Percentiles rank a stretch among this genome's conserved stretches.
Evolutionary conservation across 2,113 vertebrate species (phyloP).

Genomic region (Prietella phreatophila): DNA sequence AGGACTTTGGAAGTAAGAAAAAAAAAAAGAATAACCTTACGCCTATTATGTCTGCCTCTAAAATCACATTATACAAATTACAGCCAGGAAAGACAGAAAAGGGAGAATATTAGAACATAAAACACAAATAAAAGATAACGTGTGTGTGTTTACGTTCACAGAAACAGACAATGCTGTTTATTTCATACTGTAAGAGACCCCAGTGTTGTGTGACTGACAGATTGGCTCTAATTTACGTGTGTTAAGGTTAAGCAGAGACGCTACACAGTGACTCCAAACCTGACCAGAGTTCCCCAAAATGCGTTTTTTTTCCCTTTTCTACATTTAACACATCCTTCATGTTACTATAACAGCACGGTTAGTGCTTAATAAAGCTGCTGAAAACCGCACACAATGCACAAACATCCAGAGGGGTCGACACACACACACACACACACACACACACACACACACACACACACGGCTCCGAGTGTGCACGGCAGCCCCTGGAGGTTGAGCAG

Average conservation of each 20-base stretch:
- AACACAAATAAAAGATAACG: conserved; percentile 2
- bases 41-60: neutral
- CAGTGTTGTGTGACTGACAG: conserved; percentile 16
- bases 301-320: neutral
- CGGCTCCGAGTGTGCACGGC: conserved; percentile 30
- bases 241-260: conserved; percentile 13
- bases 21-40: neutral
- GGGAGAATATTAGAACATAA: neutral
- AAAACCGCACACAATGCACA: conserved; percentile 43
- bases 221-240: conserved; percentile 27
- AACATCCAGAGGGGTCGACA: conserved; percentile 39
- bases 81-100: neutral
- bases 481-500: conserved; percentile 47
- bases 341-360: conserved; percentile 31
- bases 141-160: neutral
- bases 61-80: conserved; percentile 27
- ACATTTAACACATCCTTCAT: conserved; percentile 13
- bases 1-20: neutral
- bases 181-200: neutral
- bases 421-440: conserved; percentile 42
- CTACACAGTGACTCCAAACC: neutral
- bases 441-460: conserved; percentile 36
- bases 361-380: conserved; percentile 37
- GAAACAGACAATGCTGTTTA: neutral
- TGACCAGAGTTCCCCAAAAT: neutral